Base-by-base conservation (phyloP, 2,888 invertebrate species). In the Drosophila mimica region DNA sequence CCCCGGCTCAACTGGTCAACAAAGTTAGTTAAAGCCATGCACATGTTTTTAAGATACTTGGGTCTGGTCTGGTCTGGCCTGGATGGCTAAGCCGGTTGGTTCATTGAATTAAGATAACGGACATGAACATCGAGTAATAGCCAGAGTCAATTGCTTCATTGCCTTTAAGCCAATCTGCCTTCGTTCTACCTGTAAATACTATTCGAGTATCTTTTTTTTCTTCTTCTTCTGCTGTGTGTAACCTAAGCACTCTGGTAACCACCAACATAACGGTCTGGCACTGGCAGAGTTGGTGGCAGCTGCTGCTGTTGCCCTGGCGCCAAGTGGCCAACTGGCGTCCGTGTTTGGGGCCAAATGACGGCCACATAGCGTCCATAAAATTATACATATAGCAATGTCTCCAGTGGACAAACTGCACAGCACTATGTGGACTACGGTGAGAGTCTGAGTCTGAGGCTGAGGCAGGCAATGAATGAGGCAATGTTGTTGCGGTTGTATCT, bases 61-160 rank as follows among this genome's bases (percentile, higher is more conserved):
- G 51, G 38, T 34, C 43, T 53, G n/a, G 38, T 34, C 43, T 53
- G n/a, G 17, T 17, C 58, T 48, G 13, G 30, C 15, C 28, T 34
- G 13, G 46, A 1, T 36, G 49, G 38, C 61, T 67, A 71, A 78
- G 81, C 71, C 61, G 70, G 59, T 54, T 67, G 76, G 57, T 70
- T 83, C 82, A 83, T 89, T 83, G 89, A 83, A 89, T 83, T 83
- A 83, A 88, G 81, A 81, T 89, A 83, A 85, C 78, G 81, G 77
- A 72, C 67, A 72, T 72, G 81, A 63, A 64, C 81, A 81, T 65
- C 64, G 52, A 64, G 76, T 65, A 76, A 78, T 68, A 56, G 76
- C 71, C 61, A 36, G 48, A 71, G 73, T 78, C 81, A 76, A 78
- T 78, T 71, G 81, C 77, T 80, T 80, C 76, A 71, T 76, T 80